Evolutionary conservation across 2,113 vertebrate genomes (phyloP).

Genomic region (Hymenochirus boettgeri): DNA sequence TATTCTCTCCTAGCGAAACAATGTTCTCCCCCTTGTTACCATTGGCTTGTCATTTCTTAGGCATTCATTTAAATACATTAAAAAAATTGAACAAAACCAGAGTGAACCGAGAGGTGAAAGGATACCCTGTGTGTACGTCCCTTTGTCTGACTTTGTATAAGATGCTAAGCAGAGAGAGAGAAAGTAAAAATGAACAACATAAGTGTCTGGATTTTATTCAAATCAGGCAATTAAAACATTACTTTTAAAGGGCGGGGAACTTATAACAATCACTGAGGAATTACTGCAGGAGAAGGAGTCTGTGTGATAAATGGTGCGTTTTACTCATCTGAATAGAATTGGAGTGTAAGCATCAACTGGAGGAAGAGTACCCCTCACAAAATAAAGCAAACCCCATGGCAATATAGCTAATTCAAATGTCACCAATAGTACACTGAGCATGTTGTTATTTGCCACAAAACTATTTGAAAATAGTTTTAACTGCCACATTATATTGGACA

Average conservation of each 20-base stretch:
- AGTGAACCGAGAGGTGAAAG: slow-evolving; percentile 4
- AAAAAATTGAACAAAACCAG: slow-evolving; percentile 17
- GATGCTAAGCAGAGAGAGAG: slow-evolving; percentile 19
- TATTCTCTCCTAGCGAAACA: not conserved
- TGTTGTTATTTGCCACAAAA: too few species aligned
- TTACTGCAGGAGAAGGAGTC: slow-evolving; percentile 18
- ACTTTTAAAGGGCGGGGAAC: not conserved
- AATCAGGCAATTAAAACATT: slow-evolving; percentile 43
- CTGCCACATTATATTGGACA: too few species aligned
- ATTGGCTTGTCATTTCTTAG: slow-evolving; percentile 15
- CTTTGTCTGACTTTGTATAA: slow-evolving; percentile 30
- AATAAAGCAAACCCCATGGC: too few species aligned
- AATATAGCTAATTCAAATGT: too few species aligned
- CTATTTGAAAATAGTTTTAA: too few species aligned
- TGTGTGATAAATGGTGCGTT: slow-evolving; percentile 7
- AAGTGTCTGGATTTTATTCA: slow-evolving; percentile 41
- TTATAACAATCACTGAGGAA: slow-evolving; percentile 17
- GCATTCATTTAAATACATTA: slow-evolving; percentile 33
- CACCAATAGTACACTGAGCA: too few species aligned
- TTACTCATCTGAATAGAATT: not conserved
- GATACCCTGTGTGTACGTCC: slow-evolving; percentile 1
- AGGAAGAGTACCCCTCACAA: too few species aligned
- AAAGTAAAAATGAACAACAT: slow-evolving; percentile 33
- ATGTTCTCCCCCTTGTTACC: not conserved
- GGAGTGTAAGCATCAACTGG: not conserved